Base-by-base conservation (phyloP, 2,113 vertebrate species). In the Eolophus roseicapilla region DNA sequence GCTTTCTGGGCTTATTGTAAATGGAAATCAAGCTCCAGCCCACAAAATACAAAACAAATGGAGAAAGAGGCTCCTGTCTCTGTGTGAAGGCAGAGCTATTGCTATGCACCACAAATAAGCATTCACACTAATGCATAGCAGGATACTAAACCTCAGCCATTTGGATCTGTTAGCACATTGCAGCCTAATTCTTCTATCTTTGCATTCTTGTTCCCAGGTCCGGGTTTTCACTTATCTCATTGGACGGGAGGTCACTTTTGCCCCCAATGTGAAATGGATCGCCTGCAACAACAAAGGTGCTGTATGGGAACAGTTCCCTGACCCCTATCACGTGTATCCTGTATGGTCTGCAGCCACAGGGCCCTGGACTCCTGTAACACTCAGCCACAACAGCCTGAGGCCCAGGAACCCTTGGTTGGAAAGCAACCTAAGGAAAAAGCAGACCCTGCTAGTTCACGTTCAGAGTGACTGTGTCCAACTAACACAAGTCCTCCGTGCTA, bases 161-260 rank as follows among this genome's bases (percentile, higher is more conserved):
- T 29, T n/a, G 67, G 41, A 6, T 75, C 25, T 52, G 35, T 53
- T 21, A 37, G 35, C 33, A 20, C 4, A 1, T 37, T 13, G 2
- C 24, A 52, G 62, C 23, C 70, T 73, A 5, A 73, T 43, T 57
- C 31, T 75, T 20, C 65, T 64, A 1, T 10, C 43, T 63, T 57
- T 91, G n/a, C 1, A 0, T 59, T 73, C 86, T 10, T 16, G 8
- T 82, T 84, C 43, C 23, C 93, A 99, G 99, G 99, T 99, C 31
- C 98, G 99, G 9, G 98, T 99, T 73, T 99, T 99, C 97, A 99
- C 99, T 3, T 99, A 99, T 92, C 98, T 99, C 75, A 99, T 99
- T 50, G 99, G 99, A 57, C 98, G 99, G 64, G 99, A 99, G 88
- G 98, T 99, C 97, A 99, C 98, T 3, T 99, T 99, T 85, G 99